Conservation (phyloP, 37 sponge, comb jelly and placozoan species). For the Aphrocallistes beatrix region DNA sequence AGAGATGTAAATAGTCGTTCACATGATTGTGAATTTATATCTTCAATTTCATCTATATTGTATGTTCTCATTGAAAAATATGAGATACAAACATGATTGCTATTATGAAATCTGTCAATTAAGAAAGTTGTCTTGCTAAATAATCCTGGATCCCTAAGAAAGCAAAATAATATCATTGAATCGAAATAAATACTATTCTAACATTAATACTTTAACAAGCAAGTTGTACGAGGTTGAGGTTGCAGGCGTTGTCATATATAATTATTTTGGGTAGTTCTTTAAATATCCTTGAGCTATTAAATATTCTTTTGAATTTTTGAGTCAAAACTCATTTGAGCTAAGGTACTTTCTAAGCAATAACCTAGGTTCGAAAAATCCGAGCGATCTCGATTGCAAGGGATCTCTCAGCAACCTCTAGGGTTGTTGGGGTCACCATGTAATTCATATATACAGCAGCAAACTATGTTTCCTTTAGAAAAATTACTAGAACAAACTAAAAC, state of each 20-base stretch:
- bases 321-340: too few relatives aligned
- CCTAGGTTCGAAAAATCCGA: too few relatives aligned
- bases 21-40: background rate
- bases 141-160: background rate
- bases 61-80: background rate
- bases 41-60: background rate
- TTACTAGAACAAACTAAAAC: too few relatives aligned
- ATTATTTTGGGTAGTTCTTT: too few relatives aligned
- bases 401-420: too few relatives aligned
- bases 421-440: too few relatives aligned
- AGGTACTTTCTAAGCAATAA: too few relatives aligned
- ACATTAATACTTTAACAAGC: background rate
- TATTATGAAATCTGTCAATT: background rate
- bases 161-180: background rate
- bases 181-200: background rate
- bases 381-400: too few relatives aligned
- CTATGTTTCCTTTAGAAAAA: too few relatives aligned
- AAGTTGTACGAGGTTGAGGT: background rate
- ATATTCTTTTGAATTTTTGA: too few relatives aligned
- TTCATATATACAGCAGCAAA: too few relatives aligned
- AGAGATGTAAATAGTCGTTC: background rate
- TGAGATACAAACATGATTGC: background rate
- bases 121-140: background rate
- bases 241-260: background rate
- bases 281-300: too few relatives aligned